phyloP scores from a whole-genome alignment of 37 sponge, comb jelly and placozoan species.

The Ephydatia muelleri region DNA sequence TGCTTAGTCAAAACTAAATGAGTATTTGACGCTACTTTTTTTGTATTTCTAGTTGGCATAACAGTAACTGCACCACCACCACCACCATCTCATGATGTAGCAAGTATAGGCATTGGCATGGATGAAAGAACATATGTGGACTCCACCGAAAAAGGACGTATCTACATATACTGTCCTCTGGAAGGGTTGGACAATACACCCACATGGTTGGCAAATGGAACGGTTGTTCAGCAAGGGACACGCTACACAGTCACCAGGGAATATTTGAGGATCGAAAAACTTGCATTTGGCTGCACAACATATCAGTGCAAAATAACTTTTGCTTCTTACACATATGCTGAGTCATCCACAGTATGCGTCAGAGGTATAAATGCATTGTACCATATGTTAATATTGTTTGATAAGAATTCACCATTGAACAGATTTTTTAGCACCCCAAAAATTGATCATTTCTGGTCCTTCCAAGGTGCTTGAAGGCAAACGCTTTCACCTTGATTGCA shows the following conservation, averaged over 20 bases:
- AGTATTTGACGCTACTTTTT: neutral
- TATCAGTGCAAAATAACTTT: constrained; percentile 13
- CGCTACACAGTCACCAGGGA: neutral
- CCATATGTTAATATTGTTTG: neutral
- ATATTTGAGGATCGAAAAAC: neutral
- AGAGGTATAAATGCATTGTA: neutral
- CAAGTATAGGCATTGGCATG: constrained; percentile 15
- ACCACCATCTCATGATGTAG: neutral
- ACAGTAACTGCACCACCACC: neutral
- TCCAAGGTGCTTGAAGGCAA: neutral
- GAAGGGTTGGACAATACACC: neutral
- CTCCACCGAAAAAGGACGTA: neutral
- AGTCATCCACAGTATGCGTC: constrained; percentile 10
- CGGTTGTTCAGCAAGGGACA: neutral
- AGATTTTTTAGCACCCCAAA: constrained; percentile 2
- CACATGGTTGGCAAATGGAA: neutral
- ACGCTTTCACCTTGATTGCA: neutral
- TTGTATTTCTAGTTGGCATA: constrained; percentile 7
- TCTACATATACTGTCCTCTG: constrained; percentile 9
- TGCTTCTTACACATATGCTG: neutral
- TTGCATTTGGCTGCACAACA: neutral
- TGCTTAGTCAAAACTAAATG: neutral
- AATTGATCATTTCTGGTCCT: constrained; percentile 14
- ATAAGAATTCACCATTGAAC: neutral
- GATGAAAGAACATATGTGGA: constrained; percentile 3